Evolutionary conservation across 2,113 vertebrate genomes (phyloP), one percentile per base, ranked within the genome.

Genomic region (Tetrax tetrax): DNA sequence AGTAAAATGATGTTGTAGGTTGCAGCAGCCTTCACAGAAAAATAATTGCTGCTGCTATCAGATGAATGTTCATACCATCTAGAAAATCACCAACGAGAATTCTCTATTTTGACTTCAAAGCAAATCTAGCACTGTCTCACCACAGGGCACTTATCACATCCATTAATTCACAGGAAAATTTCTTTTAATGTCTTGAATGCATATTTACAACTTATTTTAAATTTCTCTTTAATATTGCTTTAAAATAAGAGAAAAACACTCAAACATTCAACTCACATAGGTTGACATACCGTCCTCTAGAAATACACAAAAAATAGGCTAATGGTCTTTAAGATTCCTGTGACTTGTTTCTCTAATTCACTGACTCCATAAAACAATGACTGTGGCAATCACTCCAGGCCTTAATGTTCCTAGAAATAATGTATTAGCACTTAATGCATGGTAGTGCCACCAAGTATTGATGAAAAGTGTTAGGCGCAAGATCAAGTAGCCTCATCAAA

Each of bases 111-210:
- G 56, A 95, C 86, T 97, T 97, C 92, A 97, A 96, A 98, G 96
- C 53, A 82, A 82, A 93, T 79, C 65, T 60, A 94, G 51, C 31
- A 69, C 85, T 54, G 68, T 81, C 83, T 95, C 75, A 84, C 74
- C 83, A 77, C 37, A 60, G 91, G 95, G 89, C 63, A 95, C 70
- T 61, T 70, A 91, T 20, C 87, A 87, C 57, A 94, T 95, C 97
- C 92, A 96, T 97, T 97, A 98, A 97, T 96, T 97, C 93, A 93
- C 63, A 77, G 69, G 71, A 83, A 97, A 96, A 96, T 87, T 51
- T 96, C 85, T 94, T 90, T 77, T 87, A 80, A 89, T 90, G 69
- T 77, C 82, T 89, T 47, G 65, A 92, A 94, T 93, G 66, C 93
- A 96, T 90, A 94, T 94, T 93, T 93, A 84, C 89, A 91, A 61